These are phyloP conservation scores for Paragorgia papillata DNA, from an alignment of 92 coral and sea anemone species.

Conservation along the genomic window DNA sequence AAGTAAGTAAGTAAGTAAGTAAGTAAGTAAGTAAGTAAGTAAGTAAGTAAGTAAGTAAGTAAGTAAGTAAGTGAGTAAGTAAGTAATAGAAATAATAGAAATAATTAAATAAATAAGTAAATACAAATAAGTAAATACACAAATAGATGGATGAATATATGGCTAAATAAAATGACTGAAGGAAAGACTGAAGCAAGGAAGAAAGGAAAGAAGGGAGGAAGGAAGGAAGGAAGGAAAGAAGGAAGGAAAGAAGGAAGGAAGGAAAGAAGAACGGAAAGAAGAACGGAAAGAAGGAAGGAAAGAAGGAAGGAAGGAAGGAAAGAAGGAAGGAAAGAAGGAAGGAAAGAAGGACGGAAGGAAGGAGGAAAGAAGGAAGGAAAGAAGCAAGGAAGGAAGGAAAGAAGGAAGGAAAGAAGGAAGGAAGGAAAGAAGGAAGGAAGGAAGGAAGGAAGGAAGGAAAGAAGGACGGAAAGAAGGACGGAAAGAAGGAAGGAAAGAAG, in stretches of 20 bases:
- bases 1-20: background rate
- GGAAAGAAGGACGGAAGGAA: slow-evolving; percentile 5
- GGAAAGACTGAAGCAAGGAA: too few species aligned
- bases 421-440: background rate
- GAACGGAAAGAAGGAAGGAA: too few species aligned
- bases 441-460: slow-evolving; percentile 7
- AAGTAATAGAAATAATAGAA: background rate
- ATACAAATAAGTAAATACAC: too few species aligned
- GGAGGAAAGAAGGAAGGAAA: slow-evolving; percentile 1
- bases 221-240: too few species aligned
- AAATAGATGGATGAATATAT: too few species aligned
- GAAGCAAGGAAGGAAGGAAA: background rate
- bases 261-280: too few species aligned
- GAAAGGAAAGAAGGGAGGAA: too few species aligned
- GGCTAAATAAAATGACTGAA: too few species aligned
- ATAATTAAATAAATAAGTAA: background rate
- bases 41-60: background rate
- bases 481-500: background rate
- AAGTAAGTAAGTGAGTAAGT: background rate
- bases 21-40: background rate
- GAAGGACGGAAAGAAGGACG: background rate
- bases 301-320: too few species aligned
- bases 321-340: background rate
- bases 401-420: background rate
- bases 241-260: too few species aligned